Conservation (phyloP, 92 coral and sea anemone genomes). For the Galaxea fascicularis region DNA sequence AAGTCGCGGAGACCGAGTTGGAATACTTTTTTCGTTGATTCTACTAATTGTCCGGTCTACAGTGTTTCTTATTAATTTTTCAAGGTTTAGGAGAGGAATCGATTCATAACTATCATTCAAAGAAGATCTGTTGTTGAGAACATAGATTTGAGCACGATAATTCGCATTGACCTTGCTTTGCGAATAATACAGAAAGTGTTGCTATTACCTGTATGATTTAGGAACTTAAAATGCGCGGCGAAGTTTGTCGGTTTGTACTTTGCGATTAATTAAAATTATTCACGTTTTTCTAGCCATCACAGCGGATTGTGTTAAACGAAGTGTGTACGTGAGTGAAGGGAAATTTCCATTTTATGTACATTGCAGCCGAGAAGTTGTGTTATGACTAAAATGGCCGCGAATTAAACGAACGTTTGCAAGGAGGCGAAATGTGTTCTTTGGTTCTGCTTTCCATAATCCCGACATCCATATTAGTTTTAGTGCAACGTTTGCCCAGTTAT, state of each 20-base stretch:
- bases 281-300: slow-evolving; percentile 21
- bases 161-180: background rate
- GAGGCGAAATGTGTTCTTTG: background rate
- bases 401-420: background rate
- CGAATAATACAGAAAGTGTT: background rate
- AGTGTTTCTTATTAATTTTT: slow-evolving; percentile 71
- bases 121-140: background rate
- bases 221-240: background rate
- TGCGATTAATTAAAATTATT: slow-evolving; percentile 43
- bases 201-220: background rate
- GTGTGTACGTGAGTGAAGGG: background rate
- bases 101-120: background rate
- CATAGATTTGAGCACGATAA: background rate
- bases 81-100: slow-evolving; percentile 41
- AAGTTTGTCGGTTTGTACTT: background rate
- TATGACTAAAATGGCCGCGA: background rate
- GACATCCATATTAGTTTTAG: slow-evolving; percentile 4
- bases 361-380: background rate
- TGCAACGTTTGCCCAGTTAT: slow-evolving; percentile 44
- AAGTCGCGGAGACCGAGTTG: slow-evolving; percentile 32
- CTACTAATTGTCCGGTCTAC: slow-evolving; percentile 70
- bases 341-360: background rate
- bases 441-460: background rate
- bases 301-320: slow-evolving; percentile 13
- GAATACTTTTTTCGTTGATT: slow-evolving; percentile 44